These are phyloP conservation scores for Mesochorus sp. DNA, from an alignment of 2,888 invertebrate species.

Conservation along the genomic window DNA sequence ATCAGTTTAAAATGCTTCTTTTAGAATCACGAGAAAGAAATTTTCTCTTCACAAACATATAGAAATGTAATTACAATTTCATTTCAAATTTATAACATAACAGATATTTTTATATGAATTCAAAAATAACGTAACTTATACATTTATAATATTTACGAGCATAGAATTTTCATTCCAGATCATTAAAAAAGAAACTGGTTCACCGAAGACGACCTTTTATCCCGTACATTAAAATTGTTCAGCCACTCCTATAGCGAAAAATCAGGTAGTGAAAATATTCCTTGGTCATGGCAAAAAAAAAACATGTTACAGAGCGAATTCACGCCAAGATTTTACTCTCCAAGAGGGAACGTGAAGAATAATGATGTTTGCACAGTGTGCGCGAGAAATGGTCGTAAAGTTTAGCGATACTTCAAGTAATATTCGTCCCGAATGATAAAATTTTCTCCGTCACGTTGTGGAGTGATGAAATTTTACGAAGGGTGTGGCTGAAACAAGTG, in stretches of 20 bases:
- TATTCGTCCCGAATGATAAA: constrained; percentile 54
- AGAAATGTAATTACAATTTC: too few relatives aligned
- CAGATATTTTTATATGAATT: too few relatives aligned
- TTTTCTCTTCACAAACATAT: too few relatives aligned
- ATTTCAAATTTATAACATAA: too few relatives aligned
- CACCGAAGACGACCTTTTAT: too few relatives aligned
- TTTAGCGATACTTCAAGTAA: constrained; percentile 40
- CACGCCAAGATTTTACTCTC: constrained; percentile 11
- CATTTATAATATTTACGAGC: too few relatives aligned
- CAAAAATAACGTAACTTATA: too few relatives aligned
- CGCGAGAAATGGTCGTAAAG: constrained; percentile 44
- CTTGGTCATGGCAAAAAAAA: neutral
- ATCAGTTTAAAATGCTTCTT: too few relatives aligned
- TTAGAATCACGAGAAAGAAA: too few relatives aligned
- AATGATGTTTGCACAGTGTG: constrained; percentile 37
- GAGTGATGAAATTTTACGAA: constrained; percentile 6
- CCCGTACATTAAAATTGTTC: too few relatives aligned
- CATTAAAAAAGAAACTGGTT: too few relatives aligned
- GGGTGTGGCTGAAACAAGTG: constrained; percentile 36
- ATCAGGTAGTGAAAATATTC: neutral
- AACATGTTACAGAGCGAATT: neutral
- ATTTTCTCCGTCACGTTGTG: constrained; percentile 16
- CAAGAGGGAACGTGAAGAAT: constrained; percentile 23
- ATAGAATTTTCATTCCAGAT: too few relatives aligned
- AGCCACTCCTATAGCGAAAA: neutral